Base-by-base conservation (phyloP, 2,113 vertebrate genomes). In the Megaceryle torquata region DNA sequence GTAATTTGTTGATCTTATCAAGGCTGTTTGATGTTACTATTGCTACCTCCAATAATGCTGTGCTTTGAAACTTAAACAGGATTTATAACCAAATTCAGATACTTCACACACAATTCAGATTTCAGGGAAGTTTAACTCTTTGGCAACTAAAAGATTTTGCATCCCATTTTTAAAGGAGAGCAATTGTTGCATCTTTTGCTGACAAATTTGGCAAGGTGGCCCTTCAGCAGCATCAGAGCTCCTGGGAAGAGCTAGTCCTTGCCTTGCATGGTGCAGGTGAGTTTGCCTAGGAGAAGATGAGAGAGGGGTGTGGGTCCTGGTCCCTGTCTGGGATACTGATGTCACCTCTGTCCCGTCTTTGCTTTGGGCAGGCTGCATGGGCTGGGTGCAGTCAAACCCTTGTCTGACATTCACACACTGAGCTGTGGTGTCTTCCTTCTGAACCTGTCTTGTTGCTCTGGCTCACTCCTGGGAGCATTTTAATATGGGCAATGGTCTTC, bases 1-100 rank as follows among this genome's bases (percentile, higher is more conserved):
- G 95, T 96, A 97, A 97, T 96, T 97, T 97, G 96, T 97, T 97
- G 97, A 97, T 96, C 85, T 96, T 98, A 97, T 96, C 95, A 46
- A 89, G 69, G 83, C 68, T 89, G 74, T 91, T 75, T 94, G 92
- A 97, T 96, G 97, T 96, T 96, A 94, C 88, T 67, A 56, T 81
- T 94, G 95, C 86, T 92, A 90, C 93, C 91, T 96, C 77, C 54
- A 96, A 82, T 89, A 91, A 75, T 0, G 5, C 83, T 82, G 96
- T 92, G 95, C 96, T 96, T 92, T 92, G 96, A 96, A 94, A 96
- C 44, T 93, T 92, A 94, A 97, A 50, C 84, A 95, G 95, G 54
- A 89, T 94, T 93, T 91, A 67, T 72, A 95, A 85, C 93, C 77
- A 82, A 93, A 92, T 93, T 88, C 68, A 67, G 88, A 61, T 85